These are phyloP conservation scores for Dendronephthya gigantea DNA, from an alignment of 64 coral and sea anemone species.

Conservation along the genomic window DNA sequence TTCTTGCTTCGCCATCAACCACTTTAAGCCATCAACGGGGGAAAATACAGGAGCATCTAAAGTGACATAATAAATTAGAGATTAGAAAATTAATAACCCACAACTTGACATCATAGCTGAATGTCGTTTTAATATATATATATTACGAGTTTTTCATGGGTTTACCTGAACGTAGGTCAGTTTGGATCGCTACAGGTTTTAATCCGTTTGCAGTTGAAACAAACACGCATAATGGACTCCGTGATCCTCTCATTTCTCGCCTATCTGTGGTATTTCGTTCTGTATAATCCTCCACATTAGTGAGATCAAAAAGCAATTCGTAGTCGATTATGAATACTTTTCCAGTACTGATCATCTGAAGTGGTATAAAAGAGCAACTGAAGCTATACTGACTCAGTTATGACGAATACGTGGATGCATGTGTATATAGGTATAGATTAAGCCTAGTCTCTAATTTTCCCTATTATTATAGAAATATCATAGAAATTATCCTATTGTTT, in stretches of 20 bases:
- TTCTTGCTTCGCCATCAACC: conserved; percentile 2
- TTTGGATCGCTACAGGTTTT: background rate
- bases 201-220: background rate
- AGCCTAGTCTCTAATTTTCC: no score
- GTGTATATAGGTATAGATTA: no score
- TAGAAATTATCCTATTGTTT: no score
- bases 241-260: background rate
- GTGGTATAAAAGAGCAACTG: background rate
- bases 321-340: background rate
- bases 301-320: background rate
- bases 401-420: no score
- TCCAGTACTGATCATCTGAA: background rate
- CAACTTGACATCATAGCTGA: no score
- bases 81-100: background rate
- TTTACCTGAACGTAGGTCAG: background rate
- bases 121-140: no score
- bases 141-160: no score
- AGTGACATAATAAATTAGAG: background rate
- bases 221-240: background rate
- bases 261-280: background rate
- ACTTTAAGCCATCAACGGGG: background rate
- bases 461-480: no score
- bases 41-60: background rate
- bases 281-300: background rate
- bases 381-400: background rate